Evolutionary conservation across 2,888 invertebrate species (phyloP).

Genomic region (Azorinus chamasolen): DNA sequence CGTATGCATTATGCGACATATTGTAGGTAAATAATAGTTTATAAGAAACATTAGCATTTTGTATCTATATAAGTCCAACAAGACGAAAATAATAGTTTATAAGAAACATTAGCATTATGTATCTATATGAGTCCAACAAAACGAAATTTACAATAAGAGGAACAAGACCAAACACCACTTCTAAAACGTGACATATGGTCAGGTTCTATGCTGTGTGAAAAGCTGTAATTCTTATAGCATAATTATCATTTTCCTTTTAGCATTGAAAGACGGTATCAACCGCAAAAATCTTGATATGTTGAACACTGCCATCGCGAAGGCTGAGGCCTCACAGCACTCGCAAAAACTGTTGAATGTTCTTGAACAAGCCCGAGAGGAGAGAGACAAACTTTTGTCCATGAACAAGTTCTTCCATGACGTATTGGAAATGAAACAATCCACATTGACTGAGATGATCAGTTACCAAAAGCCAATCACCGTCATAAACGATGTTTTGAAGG

Average conservation of each 20-base stretch:
- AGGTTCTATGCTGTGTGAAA: not conserved
- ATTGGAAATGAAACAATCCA: constrained; percentile 55
- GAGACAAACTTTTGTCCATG: constrained; percentile 28
- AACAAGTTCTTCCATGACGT: constrained; percentile 48
- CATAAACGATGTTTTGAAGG: constrained; percentile 48
- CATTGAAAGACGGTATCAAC: constrained; percentile 55
- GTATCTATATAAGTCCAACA: too few species aligned
- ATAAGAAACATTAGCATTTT: too few species aligned
- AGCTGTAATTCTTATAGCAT: too few species aligned
- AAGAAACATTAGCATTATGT: too few species aligned
- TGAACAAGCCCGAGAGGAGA: constrained; percentile 30
- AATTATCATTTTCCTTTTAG: constrained; percentile 18
- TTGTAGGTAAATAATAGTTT: too few species aligned
- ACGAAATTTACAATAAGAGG: too few species aligned
- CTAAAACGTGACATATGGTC: too few species aligned
- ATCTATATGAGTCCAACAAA: too few species aligned
- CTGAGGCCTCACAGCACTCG: constrained; percentile 41
- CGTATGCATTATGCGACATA: too few species aligned
- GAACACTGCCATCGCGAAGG: constrained; percentile 38
- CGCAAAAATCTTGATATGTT: constrained; percentile 44
- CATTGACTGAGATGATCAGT: constrained; percentile 50
- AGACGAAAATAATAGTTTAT: too few species aligned
- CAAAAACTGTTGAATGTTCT: constrained; percentile 29
- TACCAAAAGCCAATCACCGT: constrained; percentile 32
- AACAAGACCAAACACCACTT: not conserved